These are phyloP conservation scores for Lycodopsis pacificus DNA, from an alignment of 2,797 vertebrate species.

Conservation along the genomic window DNA sequence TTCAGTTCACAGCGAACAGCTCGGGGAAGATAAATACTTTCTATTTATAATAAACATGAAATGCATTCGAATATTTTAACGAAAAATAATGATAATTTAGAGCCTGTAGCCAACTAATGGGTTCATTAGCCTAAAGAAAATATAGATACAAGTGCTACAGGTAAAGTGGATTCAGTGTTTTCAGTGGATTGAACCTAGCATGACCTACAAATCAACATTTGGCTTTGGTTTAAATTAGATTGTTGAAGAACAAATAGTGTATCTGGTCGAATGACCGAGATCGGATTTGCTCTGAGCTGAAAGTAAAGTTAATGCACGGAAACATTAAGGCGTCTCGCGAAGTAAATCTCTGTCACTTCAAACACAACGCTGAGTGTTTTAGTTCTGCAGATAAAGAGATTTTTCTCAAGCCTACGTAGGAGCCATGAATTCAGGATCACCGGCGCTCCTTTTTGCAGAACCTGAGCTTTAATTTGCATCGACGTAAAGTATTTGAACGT, in stretches of 20 bases:
- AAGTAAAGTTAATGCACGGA: slow-evolving; percentile 48
- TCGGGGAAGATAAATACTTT: slow-evolving; percentile 62
- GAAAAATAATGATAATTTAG: slow-evolving; percentile 29
- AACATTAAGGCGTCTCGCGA: slow-evolving; percentile 73
- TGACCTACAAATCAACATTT: slow-evolving; percentile 59
- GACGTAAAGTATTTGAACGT: slow-evolving; percentile 19
- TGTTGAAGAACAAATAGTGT: slow-evolving; percentile 42
- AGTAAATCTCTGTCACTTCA: slow-evolving; percentile 45
- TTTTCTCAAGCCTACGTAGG: slow-evolving; percentile 29
- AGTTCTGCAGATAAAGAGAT: slow-evolving; percentile 53
- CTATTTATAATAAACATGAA: slow-evolving; percentile 45
- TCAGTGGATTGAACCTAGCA: slow-evolving; percentile 57
- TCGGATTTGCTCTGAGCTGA: slow-evolving; percentile 55
- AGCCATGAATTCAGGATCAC: slow-evolving; percentile 30
- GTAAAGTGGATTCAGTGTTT: slow-evolving; percentile 72
- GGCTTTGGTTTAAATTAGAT: slow-evolving; percentile 79
- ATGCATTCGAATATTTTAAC: slow-evolving; percentile 31
- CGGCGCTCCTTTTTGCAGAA: slow-evolving; percentile 42
- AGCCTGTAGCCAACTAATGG: slow-evolving; percentile 56
- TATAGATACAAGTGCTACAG: slow-evolving; percentile 68
- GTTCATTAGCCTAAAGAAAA: slow-evolving; percentile 42
- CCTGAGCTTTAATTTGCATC: slow-evolving; percentile 61
- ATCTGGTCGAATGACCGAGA: slow-evolving; percentile 49
- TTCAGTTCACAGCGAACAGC: slow-evolving; percentile 57
- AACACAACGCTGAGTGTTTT: slow-evolving; percentile 36